These are phyloP conservation scores for Tetheella fluctuosa DNA, from an alignment of 2,888 invertebrate genomes.

Conservation along the genomic window DNA sequence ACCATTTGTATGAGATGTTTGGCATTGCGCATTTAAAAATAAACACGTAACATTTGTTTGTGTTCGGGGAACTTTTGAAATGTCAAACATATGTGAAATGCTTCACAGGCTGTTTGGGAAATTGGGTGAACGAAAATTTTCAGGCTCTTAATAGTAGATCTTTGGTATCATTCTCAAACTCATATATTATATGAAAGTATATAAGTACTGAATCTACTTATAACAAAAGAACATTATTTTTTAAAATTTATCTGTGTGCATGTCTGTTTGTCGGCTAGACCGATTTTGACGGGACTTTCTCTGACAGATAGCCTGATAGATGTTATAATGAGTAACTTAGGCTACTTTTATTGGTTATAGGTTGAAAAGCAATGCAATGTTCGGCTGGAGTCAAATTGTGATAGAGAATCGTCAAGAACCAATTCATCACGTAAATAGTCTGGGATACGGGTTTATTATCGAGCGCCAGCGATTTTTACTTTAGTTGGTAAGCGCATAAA, in stretches of 20 bases:
- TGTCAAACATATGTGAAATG: slow-evolving; percentile 28
- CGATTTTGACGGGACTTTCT: too few species aligned
- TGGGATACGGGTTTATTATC: background rate
- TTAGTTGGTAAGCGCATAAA: too few species aligned
- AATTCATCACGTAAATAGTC: background rate
- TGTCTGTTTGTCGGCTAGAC: too few species aligned
- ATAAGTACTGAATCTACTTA: too few species aligned
- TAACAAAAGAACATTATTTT: too few species aligned
- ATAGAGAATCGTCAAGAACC: background rate
- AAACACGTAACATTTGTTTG: slow-evolving; percentile 10
- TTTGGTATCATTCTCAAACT: too few species aligned
- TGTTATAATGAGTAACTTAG: too few species aligned
- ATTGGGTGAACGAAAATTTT: background rate
- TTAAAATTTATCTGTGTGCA: too few species aligned
- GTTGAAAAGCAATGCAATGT: background rate
- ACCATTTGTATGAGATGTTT: slow-evolving; percentile 22
- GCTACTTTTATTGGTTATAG: too few species aligned
- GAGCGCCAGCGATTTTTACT: background rate
- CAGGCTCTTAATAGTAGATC: background rate
- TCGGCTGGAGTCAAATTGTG: background rate
- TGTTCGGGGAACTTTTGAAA: slow-evolving; percentile 19
- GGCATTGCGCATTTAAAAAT: slow-evolving; percentile 9
- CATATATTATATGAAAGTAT: too few species aligned
- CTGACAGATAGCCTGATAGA: too few species aligned
- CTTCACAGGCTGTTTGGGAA: background rate